phyloP scores from a whole-genome alignment of 2,113 vertebrate genomes.

The Lamprotornis superbus region DNA sequence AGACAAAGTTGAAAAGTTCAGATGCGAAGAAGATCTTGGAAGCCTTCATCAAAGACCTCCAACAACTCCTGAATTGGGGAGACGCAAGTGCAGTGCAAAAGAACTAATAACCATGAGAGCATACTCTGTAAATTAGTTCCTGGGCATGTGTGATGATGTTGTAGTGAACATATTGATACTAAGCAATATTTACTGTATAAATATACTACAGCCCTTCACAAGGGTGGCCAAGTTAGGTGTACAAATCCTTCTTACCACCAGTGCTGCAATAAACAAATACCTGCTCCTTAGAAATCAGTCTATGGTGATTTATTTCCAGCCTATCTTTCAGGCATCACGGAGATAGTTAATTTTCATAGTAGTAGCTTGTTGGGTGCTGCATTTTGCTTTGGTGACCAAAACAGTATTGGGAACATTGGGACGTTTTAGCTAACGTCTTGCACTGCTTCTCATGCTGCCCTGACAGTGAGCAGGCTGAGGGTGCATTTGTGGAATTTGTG shows the following conservation, averaged over 20 bases:
- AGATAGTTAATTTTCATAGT: neutral
- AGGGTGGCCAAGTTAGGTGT: neutral
- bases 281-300: neutral
- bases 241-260: neutral
- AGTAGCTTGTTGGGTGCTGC: neutral
- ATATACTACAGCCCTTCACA: neutral
- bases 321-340: neutral
- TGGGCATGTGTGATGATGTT: neutral
- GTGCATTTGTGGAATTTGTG: neutral
- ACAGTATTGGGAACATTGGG: neutral
- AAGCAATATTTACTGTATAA: neutral
- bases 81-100: neutral
- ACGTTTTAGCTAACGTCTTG: neutral
- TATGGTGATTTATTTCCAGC: neutral
- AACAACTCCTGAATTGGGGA: accelerated
- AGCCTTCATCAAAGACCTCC: neutral
- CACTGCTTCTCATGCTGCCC: neutral
- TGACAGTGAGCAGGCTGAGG: neutral
- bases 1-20: neutral
- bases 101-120: neutral
- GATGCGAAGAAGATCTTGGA: neutral
- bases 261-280: neutral
- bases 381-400: neutral
- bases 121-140: neutral
- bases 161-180: neutral